phyloP scores from a whole-genome alignment of 2,797 vertebrate species.

The Potorous gilbertii region DNA sequence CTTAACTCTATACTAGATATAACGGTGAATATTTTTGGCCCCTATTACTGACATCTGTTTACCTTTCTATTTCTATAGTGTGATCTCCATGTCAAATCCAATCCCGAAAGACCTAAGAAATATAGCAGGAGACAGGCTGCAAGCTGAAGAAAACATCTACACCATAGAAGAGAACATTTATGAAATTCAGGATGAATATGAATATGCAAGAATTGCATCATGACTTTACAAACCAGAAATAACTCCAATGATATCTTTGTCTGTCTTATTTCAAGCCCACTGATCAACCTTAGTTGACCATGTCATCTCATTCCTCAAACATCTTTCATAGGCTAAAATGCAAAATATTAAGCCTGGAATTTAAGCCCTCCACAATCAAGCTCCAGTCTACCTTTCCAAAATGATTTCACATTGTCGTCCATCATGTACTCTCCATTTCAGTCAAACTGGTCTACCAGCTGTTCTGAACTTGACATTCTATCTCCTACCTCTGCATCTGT shows the following conservation, averaged over 20 bases:
- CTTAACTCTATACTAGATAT: neutral
- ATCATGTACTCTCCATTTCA: neutral
- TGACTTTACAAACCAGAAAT: fast-evolving
- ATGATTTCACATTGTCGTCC: neutral
- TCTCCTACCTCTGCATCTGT: neutral
- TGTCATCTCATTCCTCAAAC: neutral
- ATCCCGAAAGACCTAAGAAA: constrained; percentile 37
- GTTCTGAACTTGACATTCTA: neutral
- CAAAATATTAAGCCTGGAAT: neutral
- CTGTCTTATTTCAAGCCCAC: neutral
- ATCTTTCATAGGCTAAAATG: neutral
- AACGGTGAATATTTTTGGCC: neutral
- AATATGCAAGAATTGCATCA: neutral
- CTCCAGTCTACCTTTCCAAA: neutral
- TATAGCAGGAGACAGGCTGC: neutral
- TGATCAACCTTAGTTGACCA: neutral
- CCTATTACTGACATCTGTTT: neutral
- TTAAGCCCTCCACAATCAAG: neutral
- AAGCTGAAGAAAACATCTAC: constrained; percentile 66
- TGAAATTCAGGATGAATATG: constrained; percentile 40
- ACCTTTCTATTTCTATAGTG: constrained; percentile 55
- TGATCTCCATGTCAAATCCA: constrained; percentile 45
- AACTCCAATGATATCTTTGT: neutral
- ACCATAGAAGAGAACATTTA: constrained; percentile 66
- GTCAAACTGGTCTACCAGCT: neutral